phyloP scores from a whole-genome alignment of 2,797 vertebrate species.

The Dendrocincla fuliginosa region DNA sequence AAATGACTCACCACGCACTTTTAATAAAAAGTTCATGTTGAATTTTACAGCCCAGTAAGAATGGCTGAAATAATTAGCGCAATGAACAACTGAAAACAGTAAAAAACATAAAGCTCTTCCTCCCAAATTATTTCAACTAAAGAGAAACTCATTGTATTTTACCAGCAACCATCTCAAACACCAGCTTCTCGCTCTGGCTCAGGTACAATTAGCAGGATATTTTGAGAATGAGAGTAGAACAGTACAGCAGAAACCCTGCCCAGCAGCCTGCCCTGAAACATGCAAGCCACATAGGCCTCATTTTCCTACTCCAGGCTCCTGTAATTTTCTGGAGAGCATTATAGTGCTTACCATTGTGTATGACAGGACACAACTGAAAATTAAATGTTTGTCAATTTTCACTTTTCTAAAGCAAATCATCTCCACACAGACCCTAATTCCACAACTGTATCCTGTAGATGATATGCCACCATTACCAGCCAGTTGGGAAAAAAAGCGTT shows the following conservation, averaged over 20 bases:
- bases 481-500: background rate
- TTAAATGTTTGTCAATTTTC: background rate
- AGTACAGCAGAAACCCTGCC: background rate
- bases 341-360: background rate
- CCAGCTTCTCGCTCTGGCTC: background rate
- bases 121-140: background rate
- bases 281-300: background rate
- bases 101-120: accelerated
- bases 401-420: background rate
- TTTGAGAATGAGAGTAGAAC: background rate
- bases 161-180: background rate
- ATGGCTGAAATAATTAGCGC: background rate
- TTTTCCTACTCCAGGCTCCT: background rate
- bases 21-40: background rate
- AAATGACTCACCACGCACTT: background rate
- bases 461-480: background rate
- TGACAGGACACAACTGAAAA: background rate
- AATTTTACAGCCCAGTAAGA: background rate
- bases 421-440: background rate
- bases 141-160: background rate
- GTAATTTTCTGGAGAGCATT: background rate
- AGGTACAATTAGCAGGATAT: background rate
- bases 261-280: background rate
- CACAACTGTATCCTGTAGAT: background rate
- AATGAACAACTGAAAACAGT: background rate